phyloP scores from a whole-genome alignment of 2,888 invertebrate species.

The Nephrotoma guestfalica region DNA sequence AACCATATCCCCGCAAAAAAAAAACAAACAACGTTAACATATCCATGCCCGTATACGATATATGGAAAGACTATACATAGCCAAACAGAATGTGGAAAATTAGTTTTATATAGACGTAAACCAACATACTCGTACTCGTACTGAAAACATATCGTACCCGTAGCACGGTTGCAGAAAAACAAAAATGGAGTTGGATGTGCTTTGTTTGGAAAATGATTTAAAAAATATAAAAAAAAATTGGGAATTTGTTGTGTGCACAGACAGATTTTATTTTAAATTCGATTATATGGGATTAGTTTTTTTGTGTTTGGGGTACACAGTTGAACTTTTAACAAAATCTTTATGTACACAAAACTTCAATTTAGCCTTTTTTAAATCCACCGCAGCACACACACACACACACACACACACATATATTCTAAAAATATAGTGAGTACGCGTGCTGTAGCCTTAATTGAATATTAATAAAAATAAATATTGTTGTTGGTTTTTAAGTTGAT shows the following conservation, averaged over 20 bases:
- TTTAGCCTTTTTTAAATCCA: not conserved
- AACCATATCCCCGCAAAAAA: not conserved
- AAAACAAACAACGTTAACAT: not conserved
- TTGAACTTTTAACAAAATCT: not conserved
- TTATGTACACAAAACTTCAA: not conserved
- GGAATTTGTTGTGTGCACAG: not conserved
- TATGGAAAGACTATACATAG: not conserved
- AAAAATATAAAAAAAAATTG: not conserved
- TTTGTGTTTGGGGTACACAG: not conserved
- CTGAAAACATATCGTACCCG: not conserved
- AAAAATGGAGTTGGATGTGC: not conserved
- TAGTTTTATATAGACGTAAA: not conserved
- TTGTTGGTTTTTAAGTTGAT: not conserved
- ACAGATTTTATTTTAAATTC: not conserved
- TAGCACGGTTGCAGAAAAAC: not conserved
- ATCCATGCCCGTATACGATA: not conserved
- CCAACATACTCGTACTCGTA: not conserved
- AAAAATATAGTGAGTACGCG: not conserved
- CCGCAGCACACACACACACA: too few species aligned
- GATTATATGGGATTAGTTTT: not conserved
- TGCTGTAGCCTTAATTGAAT: not conserved
- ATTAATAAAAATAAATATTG: not conserved
- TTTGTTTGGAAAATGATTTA: not conserved
- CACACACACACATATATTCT: too few species aligned
- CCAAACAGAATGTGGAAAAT: not conserved